Evolutionary conservation across 1,140 invertebrate species (phyloP).

Genomic region (Heliothis subflexa): DNA sequence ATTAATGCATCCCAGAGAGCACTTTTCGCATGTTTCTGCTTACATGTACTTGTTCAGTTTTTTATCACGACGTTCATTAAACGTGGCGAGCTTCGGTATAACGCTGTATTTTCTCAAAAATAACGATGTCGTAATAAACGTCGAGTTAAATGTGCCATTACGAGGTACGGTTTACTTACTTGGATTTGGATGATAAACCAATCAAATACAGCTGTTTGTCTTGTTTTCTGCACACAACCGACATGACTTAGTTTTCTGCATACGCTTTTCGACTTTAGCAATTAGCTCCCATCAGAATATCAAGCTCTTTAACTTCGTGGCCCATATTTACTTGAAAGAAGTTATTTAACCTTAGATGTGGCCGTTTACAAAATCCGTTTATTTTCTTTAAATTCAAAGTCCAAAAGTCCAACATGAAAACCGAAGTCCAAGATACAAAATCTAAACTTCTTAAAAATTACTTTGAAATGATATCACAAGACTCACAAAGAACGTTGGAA

Average conservation of each 20-base stretch:
- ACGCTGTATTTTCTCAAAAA: neutral
- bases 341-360: too few species aligned
- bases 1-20: slow-evolving; percentile 52
- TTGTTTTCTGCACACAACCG: too few species aligned
- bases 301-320: too few species aligned
- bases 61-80: slow-evolving; percentile 16
- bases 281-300: too few species aligned
- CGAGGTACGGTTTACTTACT: too few species aligned
- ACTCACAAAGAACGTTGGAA: slow-evolving; percentile 3
- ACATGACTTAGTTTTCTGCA: too few species aligned
- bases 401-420: neutral
- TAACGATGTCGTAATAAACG: too few species aligned
- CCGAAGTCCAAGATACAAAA: neutral
- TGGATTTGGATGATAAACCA: too few species aligned
- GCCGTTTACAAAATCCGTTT: neutral
- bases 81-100: neutral
- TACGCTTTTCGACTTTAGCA: too few species aligned
- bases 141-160: too few species aligned
- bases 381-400: neutral
- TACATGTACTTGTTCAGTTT: slow-evolving; percentile 42
- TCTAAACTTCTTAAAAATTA: slow-evolving; percentile 16
- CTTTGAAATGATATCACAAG: slow-evolving; percentile 21
- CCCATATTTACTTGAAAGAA: too few species aligned
- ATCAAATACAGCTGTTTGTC: too few species aligned
- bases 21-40: slow-evolving; percentile 51